Evolutionary conservation across 1,140 invertebrate genomes (phyloP).

Genomic region (Heliconius congener): DNA sequence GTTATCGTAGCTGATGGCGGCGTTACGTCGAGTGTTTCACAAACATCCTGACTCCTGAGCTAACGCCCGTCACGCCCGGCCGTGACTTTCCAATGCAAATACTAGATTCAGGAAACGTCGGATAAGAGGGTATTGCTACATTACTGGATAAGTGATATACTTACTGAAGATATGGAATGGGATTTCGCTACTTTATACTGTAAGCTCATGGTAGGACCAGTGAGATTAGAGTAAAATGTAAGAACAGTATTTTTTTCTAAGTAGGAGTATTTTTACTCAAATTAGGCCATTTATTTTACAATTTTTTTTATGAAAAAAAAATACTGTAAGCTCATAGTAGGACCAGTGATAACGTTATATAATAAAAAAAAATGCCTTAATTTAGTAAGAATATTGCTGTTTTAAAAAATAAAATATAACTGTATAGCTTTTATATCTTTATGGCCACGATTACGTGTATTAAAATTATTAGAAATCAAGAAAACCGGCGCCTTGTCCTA

Average conservation of each 20-base stretch:
- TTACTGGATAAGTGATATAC: not conserved
- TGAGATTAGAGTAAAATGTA: too few species aligned
- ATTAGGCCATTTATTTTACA: too few species aligned
- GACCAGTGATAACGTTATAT: too few species aligned
- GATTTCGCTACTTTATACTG: too few species aligned
- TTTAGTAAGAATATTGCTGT: too few species aligned
- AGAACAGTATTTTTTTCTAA: too few species aligned
- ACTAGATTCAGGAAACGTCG: not conserved
- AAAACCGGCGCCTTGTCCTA: conserved; percentile 20
- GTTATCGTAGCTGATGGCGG: conserved; percentile 24
- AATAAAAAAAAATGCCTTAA: too few species aligned
- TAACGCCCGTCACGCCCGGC: not conserved
- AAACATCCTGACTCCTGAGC: conserved; percentile 24
- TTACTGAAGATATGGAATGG: not conserved
- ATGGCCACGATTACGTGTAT: not conserved
- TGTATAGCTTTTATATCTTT: not conserved
- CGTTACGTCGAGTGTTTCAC: conserved; percentile 17
- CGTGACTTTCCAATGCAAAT: conserved; percentile 18
- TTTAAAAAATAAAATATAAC: too few species aligned
- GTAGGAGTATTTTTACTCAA: too few species aligned
- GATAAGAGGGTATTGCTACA: not conserved
- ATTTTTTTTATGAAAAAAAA: too few species aligned
- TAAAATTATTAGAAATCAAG: not conserved
- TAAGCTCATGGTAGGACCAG: too few species aligned
- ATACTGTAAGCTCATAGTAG: too few species aligned